These are phyloP conservation scores for Girardinus metallicus DNA, from an alignment of 2,797 vertebrate genomes.

Conservation along the genomic window DNA sequence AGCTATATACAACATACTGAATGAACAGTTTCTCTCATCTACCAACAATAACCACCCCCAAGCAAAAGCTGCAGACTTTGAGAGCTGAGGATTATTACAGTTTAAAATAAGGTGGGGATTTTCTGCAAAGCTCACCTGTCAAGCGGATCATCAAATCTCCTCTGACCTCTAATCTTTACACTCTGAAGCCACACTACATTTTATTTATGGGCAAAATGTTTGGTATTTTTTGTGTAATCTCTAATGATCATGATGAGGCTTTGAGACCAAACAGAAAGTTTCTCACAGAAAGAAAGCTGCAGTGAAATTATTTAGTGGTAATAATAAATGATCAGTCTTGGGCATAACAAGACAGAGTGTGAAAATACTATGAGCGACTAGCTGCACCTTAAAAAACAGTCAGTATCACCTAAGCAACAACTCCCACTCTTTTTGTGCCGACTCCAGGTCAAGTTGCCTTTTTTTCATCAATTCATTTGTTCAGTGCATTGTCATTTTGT, in stretches of 20 bases:
- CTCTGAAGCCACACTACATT: conserved; percentile 38
- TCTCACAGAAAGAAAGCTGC: conserved; percentile 1
- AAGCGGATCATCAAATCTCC: conserved; percentile 52
- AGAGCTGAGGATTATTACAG: conserved; percentile 55
- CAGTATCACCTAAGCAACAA: not conserved
- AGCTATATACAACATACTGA: conserved; percentile 19
- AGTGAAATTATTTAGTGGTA: not conserved
- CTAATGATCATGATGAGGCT: not conserved
- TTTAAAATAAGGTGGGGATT: conserved; percentile 42
- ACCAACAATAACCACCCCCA: conserved; percentile 31
- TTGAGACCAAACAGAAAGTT: not conserved
- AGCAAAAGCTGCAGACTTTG: conserved; percentile 47
- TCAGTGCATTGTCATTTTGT: not conserved
- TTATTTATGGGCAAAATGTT: conserved; percentile 39
- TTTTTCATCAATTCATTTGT: not conserved
- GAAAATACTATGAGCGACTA: not conserved
- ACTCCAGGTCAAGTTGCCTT: not conserved
- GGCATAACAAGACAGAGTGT: not conserved
- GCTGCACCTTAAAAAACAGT: not conserved
- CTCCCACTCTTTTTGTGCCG: not conserved
- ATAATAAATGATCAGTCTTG: not conserved
- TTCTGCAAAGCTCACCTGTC: conserved; percentile 46
- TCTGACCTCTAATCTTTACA: conserved; percentile 54
- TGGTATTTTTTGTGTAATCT: conserved; percentile 1
- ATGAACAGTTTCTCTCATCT: conserved; percentile 42